These are phyloP conservation scores for Hippocampus mohnikei DNA, from an alignment of 2,113 vertebrate species.

Conservation along the genomic window DNA sequence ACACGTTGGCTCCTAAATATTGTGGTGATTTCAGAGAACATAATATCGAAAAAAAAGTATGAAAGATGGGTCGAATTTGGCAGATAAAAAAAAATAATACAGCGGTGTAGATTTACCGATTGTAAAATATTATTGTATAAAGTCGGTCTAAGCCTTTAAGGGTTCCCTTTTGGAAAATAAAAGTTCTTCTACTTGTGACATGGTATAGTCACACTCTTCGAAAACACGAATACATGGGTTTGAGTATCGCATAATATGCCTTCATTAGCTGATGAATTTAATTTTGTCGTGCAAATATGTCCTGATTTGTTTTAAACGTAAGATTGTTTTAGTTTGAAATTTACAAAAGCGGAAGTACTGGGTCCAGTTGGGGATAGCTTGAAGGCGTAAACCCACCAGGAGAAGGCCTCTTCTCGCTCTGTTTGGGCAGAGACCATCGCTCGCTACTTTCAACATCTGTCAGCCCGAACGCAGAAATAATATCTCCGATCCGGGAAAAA, in stretches of 20 bases:
- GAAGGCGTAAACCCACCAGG: conserved; percentile 16
- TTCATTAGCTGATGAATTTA: background rate
- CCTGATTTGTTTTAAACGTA: background rate
- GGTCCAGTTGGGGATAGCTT: accelerated
- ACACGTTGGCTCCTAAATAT: background rate
- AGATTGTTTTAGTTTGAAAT: conserved; percentile 37
- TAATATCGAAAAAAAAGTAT: background rate
- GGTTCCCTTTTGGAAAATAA: background rate
- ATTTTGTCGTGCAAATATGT: background rate
- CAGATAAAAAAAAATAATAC: conserved; percentile 1
- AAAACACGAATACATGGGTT: background rate
- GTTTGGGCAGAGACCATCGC: background rate
- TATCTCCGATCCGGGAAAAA: conserved; percentile 2
- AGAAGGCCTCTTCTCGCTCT: conserved; percentile 56
- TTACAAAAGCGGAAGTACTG: background rate
- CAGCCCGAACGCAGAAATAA: conserved; percentile 12
- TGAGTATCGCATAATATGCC: no score
- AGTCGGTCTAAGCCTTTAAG: background rate
- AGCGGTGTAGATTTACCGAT: background rate
- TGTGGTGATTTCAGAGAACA: background rate
- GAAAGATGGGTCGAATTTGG: conserved; percentile 25
- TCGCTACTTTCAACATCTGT: conserved; percentile 49
- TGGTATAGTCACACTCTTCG: background rate
- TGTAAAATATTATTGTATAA: background rate
- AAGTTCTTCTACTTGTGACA: background rate